A percentile compares a stretch with the other conserved stretches of the same genome.
These are phyloP conservation scores for Apomyelois bistriatella DNA, from an alignment of 2,888 invertebrate genomes.

Conservation along the genomic window DNA sequence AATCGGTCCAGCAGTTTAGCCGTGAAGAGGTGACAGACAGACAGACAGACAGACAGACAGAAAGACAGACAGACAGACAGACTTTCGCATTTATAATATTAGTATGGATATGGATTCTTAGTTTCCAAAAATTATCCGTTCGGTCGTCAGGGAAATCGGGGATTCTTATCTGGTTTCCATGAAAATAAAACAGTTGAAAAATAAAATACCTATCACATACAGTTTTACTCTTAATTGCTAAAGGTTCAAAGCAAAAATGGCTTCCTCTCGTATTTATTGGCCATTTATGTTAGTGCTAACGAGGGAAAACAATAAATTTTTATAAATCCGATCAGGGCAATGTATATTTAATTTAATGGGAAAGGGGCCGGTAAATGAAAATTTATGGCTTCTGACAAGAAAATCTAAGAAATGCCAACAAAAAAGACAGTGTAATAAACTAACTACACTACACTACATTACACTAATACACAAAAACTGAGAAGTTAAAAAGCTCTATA, in stretches of 20 bases:
- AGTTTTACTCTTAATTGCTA: conserved; percentile 4
- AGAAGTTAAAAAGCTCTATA: too few relatives aligned
- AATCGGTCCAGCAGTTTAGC: too few relatives aligned
- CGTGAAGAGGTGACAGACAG: too few relatives aligned
- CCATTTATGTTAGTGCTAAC: conserved; percentile 37
- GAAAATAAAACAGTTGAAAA: background rate
- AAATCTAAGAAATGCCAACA: background rate
- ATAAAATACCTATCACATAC: background rate
- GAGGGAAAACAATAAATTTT: conserved; percentile 41
- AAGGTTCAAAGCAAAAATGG: background rate
- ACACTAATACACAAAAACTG: too few relatives aligned
- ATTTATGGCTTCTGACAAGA: conserved; percentile 31
- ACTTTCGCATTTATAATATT: too few relatives aligned
- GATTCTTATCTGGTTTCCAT: too few relatives aligned
- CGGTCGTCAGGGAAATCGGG: too few relatives aligned
- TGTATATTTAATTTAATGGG: conserved; percentile 44
- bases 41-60: too few relatives aligned
- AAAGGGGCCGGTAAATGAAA: conserved; percentile 28
- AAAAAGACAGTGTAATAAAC: background rate
- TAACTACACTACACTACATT: too few relatives aligned
- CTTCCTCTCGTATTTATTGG: conserved; percentile 33
- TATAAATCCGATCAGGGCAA: conserved; percentile 35
- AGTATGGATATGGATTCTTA: too few relatives aligned
- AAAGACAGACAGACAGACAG: too few relatives aligned
- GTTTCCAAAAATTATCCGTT: too few relatives aligned